Base-by-base conservation (phyloP, 2,113 vertebrate species). In the Corythornis vintsioides region DNA sequence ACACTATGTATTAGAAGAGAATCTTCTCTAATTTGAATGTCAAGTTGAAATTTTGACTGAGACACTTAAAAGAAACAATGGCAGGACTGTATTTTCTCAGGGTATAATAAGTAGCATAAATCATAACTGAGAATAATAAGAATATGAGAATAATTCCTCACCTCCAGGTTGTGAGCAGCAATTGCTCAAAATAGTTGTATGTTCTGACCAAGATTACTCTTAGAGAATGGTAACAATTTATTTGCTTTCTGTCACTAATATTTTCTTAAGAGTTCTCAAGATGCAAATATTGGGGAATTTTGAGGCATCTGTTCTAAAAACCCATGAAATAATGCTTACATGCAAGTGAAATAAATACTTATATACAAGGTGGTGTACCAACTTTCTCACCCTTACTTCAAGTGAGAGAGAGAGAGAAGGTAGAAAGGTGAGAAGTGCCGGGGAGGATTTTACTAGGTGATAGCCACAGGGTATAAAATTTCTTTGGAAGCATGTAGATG, bases 351-450 rank as follows among this genome's bases (percentile, higher is more conserved):
- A 59, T 53, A 65, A 45, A 43, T 61, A 50, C 14, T 83, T 53
- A 67, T 72, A 63, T 72, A 10, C 7, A 79, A 55, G 3, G 3
- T 5, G 0, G 0, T 43, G 5, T 47, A 7, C 7, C 15, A 1
- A 1, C 8, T 43, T 90, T 26, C 16, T 82, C 16, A 64, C 4
- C 3, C 3, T 69, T 15, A 17, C 9, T 69, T 13, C 3, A n/a
- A 3, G 47, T 76, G 8, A 35, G 26, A 55, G 19, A 48, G 19
- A 33, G 3, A 64, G 10, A 59, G 21, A 13, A 42, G 15, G 60
- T 11, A 69, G 3, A 10, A 73, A 88, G 15, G 2, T 35, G 15
- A 28, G 13, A 31, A 75, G 35, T n/a, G 4, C 7, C 28, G 10
- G 7, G 4, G 5, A 64, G 71, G 8, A 31, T 31, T 56, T 69